Evolutionary conservation across 2,888 invertebrate species (phyloP), one percentile per base, ranked within the genome.

Genomic region (Apomyelois bistriatella): DNA sequence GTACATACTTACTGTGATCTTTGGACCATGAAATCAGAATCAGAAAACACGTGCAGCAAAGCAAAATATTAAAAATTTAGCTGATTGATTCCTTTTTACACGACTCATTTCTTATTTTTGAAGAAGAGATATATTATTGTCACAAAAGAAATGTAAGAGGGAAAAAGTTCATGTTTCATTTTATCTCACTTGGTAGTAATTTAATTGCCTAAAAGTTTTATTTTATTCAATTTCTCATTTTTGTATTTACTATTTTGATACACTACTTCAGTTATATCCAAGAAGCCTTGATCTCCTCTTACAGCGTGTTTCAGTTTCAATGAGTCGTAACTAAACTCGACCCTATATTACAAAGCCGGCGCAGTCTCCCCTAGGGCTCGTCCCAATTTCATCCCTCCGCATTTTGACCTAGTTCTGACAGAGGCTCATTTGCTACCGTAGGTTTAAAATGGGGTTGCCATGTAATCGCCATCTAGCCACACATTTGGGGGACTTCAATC

Each of bases 361-460:
- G 68, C 70, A 66, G 59, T 70, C 70, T 79, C 79, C 81, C 81
- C 72, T 74, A 79, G 80, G 80, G 81, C 78, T 75, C 74, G 87
- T 74, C 86, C 87, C 85, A 87, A 84, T 85, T 87, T 75, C 77
- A 76, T 80, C 85, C 86, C 83, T 82, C 78, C 72, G 74, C 76
- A 74, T 76, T 79, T 75, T 85, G 88, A 88, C 88, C 88, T 76
- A 89, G 76, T 85, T 89, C 74, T 72, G 67, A 75, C 76, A 80
- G 76, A 76, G 80, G 79, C 82, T 84, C 82, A 82, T 84, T 86
- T 82, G 74, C 74, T 70, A 74, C 75, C 70, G 79, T 76, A 75
- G 84, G 79, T 81, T 80, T 79, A 82, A 83, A 88, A 84, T 79
- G 79, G 85, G 84, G 84, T 78, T 85, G 81, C 76, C 22, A 79